Evolutionary conservation across 2,888 invertebrate genomes (phyloP).

Genomic region (Callyntrura sp.): DNA sequence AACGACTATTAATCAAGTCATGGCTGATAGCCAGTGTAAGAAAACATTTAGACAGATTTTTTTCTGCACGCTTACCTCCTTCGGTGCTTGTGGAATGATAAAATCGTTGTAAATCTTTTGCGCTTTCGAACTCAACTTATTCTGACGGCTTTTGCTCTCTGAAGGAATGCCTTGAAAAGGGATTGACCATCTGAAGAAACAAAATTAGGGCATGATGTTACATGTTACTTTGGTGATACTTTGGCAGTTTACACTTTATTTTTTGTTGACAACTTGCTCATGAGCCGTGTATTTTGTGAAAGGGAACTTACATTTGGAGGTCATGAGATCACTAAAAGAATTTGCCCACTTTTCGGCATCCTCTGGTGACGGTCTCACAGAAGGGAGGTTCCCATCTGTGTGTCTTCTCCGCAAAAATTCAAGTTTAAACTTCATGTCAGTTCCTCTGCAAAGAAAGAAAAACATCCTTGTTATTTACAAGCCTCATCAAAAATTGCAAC

Average conservation of each 20-base stretch:
- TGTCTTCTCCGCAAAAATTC: slow-evolving; percentile 86
- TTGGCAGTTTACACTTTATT: too few relatives aligned
- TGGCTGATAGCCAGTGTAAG: too few relatives aligned
- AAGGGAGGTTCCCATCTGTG: slow-evolving; percentile 85
- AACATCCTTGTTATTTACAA: too few relatives aligned
- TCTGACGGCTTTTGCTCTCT: slow-evolving; percentile 86
- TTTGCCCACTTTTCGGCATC: slow-evolving; percentile 86
- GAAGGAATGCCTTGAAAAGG: slow-evolving; percentile 87
- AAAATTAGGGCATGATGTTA: too few relatives aligned
- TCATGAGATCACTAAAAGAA: slow-evolving; percentile 86
- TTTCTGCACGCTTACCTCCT: slow-evolving; percentile 86
- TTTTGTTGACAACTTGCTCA: too few relatives aligned
- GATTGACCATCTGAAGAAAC: slow-evolving; percentile 87
- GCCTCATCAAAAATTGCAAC: too few relatives aligned
- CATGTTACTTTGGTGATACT: too few relatives aligned
- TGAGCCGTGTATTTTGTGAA: too few relatives aligned
- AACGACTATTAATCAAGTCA: too few relatives aligned
- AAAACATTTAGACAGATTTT: not conserved
- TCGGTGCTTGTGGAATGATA: slow-evolving; percentile 87
- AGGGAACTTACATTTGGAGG: slow-evolving; percentile 87
- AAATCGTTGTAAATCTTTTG: slow-evolving; percentile 87
- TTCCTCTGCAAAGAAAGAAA: slow-evolving; percentile 86
- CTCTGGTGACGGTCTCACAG: slow-evolving; percentile 85
- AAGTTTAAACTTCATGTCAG: slow-evolving; percentile 86
- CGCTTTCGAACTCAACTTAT: slow-evolving; percentile 85